phyloP scores from a whole-genome alignment of 1,140 invertebrate species.

The Trachymyrmex septentrionalis region DNA sequence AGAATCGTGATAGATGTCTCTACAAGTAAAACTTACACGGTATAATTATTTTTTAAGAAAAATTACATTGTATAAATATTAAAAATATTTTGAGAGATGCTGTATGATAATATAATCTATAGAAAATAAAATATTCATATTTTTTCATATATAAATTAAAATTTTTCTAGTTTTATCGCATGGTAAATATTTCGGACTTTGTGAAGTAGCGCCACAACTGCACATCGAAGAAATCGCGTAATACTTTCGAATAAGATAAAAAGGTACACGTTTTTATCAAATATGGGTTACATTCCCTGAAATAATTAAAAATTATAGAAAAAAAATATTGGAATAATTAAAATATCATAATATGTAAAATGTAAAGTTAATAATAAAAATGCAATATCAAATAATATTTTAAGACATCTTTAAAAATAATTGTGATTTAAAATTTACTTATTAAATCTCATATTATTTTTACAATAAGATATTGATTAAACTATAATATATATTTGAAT shows the following conservation, averaged over 20 bases:
- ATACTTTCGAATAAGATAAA: background rate
- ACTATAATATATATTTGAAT: background rate
- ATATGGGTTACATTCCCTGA: too few relatives aligned
- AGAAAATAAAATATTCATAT: background rate
- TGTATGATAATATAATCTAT: background rate
- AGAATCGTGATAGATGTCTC: slow-evolving; percentile 23
- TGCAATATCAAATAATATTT: background rate
- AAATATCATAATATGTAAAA: background rate
- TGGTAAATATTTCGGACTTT: background rate
- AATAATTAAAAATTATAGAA: too few relatives aligned
- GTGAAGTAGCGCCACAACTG: background rate
- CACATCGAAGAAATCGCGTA: too few relatives aligned
- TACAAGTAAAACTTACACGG: background rate
- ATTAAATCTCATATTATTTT: background rate
- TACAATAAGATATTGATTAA: background rate
- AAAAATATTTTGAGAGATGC: background rate
- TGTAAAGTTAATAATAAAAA: background rate
- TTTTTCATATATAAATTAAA: background rate
- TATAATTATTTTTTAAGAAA: background rate
- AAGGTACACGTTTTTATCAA: background rate
- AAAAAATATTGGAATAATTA: background rate
- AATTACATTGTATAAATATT: background rate
- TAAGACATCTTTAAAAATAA: background rate
- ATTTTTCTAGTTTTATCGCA: background rate
- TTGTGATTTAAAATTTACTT: background rate